Evolutionary conservation across 2,888 invertebrate genomes (phyloP), one percentile per base, ranked within the genome.

Genomic region (Drosophila mimetica): DNA sequence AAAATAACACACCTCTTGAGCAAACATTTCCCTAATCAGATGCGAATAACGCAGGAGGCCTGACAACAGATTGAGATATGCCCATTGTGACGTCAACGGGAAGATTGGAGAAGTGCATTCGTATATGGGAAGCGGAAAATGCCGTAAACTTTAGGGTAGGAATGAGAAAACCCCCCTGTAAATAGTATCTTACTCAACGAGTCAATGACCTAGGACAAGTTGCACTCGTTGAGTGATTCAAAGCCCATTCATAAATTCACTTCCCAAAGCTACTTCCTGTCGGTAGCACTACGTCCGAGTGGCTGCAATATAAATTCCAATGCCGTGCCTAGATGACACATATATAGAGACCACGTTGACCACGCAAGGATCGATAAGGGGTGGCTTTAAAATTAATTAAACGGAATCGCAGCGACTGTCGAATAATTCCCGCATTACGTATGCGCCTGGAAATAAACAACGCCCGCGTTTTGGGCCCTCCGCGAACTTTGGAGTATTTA

Each of bases 401-500:
- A 39, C 25, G 25, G 34, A 63, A 53, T 34, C 11, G 14, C 7
- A 28, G 34, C 30, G 8, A 48, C 32, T 30, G 34, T 14, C 41
- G 42, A 58, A 71, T 61, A 50, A 66, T 72, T 76, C 1, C n/a
- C 9, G 18, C 50, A 42, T 84, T 78, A 74, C 84, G 85, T 58
- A 76, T 73, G 65, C 39, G 50, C 61, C 61, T 74, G 8, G 47
- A 86, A 81, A 86, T 81, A 81, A 70, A 69, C 47, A 57, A 52
- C 41, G n/a, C 25, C 7, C 5, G 6, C 8, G 20, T 13, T 32
- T 54, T 39, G 25, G 64, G 55, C 54, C 47, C 41, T 22, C 20
- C 22, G 4, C 71, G 75, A 70, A 84, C 84, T 84, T 88, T 88
- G 84, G 64, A 88, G 48, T 41, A 72, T 84, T 86, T 78, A 63